Base-by-base conservation (phyloP, 2,888 invertebrate genomes). In the Dendrolimus houi region DNA sequence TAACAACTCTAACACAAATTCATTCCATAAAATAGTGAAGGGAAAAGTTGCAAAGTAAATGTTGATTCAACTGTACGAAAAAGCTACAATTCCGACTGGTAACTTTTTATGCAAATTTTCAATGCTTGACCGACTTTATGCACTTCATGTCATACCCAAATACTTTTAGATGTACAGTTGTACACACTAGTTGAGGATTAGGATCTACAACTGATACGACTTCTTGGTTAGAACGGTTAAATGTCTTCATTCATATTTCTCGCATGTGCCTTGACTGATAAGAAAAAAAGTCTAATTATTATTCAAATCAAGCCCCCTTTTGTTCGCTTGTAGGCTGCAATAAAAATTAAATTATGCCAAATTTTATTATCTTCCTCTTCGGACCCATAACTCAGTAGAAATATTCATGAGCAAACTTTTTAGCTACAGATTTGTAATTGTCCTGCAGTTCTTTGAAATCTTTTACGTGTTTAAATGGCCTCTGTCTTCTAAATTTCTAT, bases 391-490 rank as follows among this genome's bases (percentile, higher is more conserved):
- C 80, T 83, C 78, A 75, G 72, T 69, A 71, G 77, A 81, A 82
- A 81, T 84, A 84, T 83, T 84, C 82, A 83, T 82, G 79, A 81
- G 72, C 63, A 74, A 83, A 81, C 77, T 79, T 81, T 81, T 79
- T 77, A 75, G 74, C 73, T 75, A 72, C 70, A 75, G 74, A 78
- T 78, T 77, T 78, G 72, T 75, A 75, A 75, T 75, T 62, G 67
- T 71, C 66, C 69, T 69, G 65, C 69, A 69, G 65, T 68, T 60
- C 40, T 70, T 69, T 68, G 65, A 53, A 57, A 52, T 59, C 52
- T 41, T 47, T 53, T 55, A 54, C 55, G 53, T 52, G 55, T 55
- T 56, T 53, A 53, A 47, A n/a, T 42, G 7, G 17, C 29, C 6
- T 29, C 17, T 29, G 3, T 3, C 0, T 29, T 29, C 29, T 29